These are phyloP conservation scores for Agrilus mali DNA, from an alignment of 2,888 invertebrate species.

Conservation along the genomic window DNA sequence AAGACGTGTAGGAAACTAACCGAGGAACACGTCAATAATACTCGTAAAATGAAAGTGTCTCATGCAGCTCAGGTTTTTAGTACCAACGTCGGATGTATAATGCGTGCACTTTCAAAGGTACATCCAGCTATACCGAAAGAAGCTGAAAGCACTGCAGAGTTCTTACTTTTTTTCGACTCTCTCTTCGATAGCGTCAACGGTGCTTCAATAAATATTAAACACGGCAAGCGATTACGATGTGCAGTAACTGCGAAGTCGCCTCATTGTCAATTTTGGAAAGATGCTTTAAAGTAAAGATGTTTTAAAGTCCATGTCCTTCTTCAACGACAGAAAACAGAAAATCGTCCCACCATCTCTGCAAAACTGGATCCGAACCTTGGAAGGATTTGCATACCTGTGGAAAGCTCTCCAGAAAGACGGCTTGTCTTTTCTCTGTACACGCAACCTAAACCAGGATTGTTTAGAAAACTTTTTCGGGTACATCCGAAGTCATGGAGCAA, in stretches of 20 bases:
- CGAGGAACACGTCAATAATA: slow-evolving; percentile 6
- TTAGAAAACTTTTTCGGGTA: slow-evolving; percentile 11
- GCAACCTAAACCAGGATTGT: too few relatives aligned
- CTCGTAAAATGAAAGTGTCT: slow-evolving; percentile 10
- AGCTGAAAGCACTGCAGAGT: too few relatives aligned
- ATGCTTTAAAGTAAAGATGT: too few relatives aligned
- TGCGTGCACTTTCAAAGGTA: slow-evolving; percentile 4
- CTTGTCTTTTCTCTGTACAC: too few relatives aligned
- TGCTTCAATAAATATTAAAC: too few relatives aligned
- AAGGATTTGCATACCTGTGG: slow-evolving; percentile 1
- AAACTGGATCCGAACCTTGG: slow-evolving; percentile 1
- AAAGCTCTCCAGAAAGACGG: background rate
- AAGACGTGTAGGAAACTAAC: slow-evolving; percentile 5
- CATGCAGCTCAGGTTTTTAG: slow-evolving; percentile 8
- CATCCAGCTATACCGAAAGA: too few relatives aligned
- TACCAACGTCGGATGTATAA: slow-evolving; percentile 4
- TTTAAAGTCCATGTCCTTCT: too few relatives aligned
- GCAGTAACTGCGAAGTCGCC: too few relatives aligned
- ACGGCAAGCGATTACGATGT: background rate
- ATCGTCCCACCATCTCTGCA: background rate
- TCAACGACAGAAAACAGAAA: background rate
- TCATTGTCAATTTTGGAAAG: too few relatives aligned
- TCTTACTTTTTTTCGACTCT: too few relatives aligned
- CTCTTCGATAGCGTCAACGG: too few relatives aligned
- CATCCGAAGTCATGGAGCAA: slow-evolving; percentile 8